A percentile compares a stretch with the other conserved stretches of the same genome.
phyloP scores from a whole-genome alignment of 2,797 vertebrate genomes.

The Linurgus olivaceus region DNA sequence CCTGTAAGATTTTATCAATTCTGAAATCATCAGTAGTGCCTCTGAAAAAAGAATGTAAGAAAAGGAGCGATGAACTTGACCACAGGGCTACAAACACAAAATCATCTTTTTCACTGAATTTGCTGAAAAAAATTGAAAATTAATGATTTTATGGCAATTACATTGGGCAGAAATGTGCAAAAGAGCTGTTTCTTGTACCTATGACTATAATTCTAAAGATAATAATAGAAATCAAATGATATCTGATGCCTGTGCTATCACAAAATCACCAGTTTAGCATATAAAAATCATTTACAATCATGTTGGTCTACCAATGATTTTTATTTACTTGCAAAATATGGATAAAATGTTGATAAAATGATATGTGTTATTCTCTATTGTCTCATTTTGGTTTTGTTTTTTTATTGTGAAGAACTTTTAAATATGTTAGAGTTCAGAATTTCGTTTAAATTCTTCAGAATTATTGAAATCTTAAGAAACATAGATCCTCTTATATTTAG shows the following conservation, averaged over 20 bases:
- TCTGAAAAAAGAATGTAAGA: not conserved
- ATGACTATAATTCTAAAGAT: not conserved
- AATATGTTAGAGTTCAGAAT: not conserved
- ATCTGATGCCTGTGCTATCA: not conserved
- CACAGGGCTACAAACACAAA: not conserved
- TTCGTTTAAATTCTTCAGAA: not conserved
- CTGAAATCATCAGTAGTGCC: not conserved
- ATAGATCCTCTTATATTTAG: not conserved
- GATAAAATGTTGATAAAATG: not conserved
- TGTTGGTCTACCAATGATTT: accelerated
- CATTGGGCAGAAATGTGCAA: not conserved
- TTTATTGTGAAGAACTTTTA: not conserved
- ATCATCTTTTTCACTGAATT: not conserved
- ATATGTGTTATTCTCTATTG: accelerated
- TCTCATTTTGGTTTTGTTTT: not conserved
- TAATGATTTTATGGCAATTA: not conserved
- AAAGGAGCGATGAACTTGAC: not conserved
- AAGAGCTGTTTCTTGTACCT: not conserved
- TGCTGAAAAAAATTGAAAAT: not conserved
- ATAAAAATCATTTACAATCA: not conserved
- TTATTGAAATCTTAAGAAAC: not conserved
- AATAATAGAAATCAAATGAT: not conserved
- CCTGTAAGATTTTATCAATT: not conserved
- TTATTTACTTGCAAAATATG: not conserved
- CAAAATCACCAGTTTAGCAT: not conserved